These are phyloP conservation scores for Mycalesis mineus DNA, from an alignment of 2,888 invertebrate species.

Conservation along the genomic window DNA sequence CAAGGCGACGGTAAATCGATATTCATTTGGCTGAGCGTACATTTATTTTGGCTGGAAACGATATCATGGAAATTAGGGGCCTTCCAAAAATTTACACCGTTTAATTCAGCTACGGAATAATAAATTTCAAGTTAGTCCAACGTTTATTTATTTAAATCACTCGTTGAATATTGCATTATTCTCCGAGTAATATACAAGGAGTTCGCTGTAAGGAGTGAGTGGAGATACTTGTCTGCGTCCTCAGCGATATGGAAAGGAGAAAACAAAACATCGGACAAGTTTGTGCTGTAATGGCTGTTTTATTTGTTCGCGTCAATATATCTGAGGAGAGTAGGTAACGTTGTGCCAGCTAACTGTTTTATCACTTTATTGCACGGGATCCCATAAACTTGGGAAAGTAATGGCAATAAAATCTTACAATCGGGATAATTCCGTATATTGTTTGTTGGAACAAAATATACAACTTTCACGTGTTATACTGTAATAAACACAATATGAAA, in stretches of 20 bases:
- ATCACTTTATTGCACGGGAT: constrained; percentile 76
- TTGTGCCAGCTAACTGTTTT: constrained; percentile 72
- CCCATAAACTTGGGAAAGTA: constrained; percentile 65
- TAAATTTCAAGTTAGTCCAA: constrained; percentile 7
- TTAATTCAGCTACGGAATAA: constrained; percentile 17
- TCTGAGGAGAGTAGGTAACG: constrained; percentile 60
- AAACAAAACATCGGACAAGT: constrained; percentile 67
- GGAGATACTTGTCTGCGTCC: not conserved
- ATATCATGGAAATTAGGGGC: constrained; percentile 58
- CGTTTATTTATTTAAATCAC: constrained; percentile 16
- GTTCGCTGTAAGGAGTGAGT: not conserved
- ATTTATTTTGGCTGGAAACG: constrained; percentile 60
- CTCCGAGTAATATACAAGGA: not conserved
- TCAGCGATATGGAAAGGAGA: constrained; percentile 44
- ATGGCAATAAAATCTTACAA: constrained; percentile 63
- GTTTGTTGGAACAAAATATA: constrained; percentile 30
- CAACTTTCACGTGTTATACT: constrained; percentile 21
- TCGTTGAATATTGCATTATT: not conserved
- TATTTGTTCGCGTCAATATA: constrained; percentile 71
- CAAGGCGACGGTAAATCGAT: constrained; percentile 57
- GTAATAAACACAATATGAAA: not conserved
- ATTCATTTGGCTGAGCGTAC: constrained; percentile 67
- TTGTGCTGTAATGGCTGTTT: constrained; percentile 68
- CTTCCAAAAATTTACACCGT: constrained; percentile 31
- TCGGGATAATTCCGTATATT: constrained; percentile 46